These are phyloP conservation scores for Chromobotia macracanthus DNA, from an alignment of 2,797 vertebrate species.

Conservation along the genomic window DNA sequence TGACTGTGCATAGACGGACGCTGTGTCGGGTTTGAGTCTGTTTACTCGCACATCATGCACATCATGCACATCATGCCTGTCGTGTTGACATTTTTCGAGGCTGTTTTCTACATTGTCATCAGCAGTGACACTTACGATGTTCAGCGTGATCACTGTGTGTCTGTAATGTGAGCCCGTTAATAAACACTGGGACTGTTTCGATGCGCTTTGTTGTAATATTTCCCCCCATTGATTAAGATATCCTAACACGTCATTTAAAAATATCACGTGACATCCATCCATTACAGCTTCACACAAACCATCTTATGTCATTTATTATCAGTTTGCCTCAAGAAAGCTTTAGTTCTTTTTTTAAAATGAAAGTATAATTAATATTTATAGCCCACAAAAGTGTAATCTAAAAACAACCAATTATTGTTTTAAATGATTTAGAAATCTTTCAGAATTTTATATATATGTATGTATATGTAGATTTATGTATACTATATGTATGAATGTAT, in stretches of 20 bases:
- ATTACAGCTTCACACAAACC: too few species aligned
- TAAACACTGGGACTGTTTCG: neutral
- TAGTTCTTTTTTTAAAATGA: too few species aligned
- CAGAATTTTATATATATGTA: too few species aligned
- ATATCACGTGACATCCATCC: neutral
- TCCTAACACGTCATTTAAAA: neutral
- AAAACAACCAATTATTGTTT: too few species aligned
- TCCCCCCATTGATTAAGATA: neutral
- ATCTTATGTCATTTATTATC: too few species aligned
- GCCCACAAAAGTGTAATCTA: too few species aligned
- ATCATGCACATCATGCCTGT: too few species aligned
- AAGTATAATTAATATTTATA: too few species aligned
- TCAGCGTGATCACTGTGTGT: neutral
- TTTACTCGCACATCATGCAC: neutral
- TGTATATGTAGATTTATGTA: constrained; percentile 50
- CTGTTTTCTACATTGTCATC: constrained; percentile 2
- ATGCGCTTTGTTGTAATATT: too few species aligned
- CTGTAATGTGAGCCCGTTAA: neutral
- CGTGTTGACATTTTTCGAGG: neutral
- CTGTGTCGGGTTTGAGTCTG: constrained; percentile 1
- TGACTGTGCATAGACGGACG: neutral
- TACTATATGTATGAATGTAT: too few species aligned
- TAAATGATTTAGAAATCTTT: too few species aligned
- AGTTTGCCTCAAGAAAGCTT: too few species aligned
- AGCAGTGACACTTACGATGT: neutral